A percentile compares a stretch with the other conserved stretches of the same genome.
Conservation (phyloP, 92 coral and sea anemone genomes). For the Phymanthus crucifer region DNA sequence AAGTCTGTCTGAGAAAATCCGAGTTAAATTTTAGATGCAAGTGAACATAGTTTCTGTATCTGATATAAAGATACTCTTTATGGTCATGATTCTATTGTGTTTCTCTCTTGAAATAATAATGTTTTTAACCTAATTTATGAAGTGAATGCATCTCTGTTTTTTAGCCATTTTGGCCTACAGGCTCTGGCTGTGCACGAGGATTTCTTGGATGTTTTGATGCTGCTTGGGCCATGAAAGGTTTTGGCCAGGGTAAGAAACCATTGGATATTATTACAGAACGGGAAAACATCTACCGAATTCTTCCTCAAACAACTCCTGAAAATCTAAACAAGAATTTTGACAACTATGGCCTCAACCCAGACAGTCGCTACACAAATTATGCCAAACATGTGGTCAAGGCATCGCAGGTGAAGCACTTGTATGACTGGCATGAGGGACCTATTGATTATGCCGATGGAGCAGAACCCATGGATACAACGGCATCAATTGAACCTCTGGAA, state of each 20-base stretch:
- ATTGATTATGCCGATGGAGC: conserved; percentile 63
- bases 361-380: conserved; percentile 78
- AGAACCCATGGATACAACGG: conserved; percentile 87
- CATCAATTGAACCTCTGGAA: conserved; percentile 42
- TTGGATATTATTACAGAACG: conserved; percentile 84
- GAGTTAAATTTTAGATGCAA: too few relatives aligned
- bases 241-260: conserved; percentile 88
- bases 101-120: too few relatives aligned
- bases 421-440: conserved; percentile 69
- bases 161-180: conserved; percentile 99
- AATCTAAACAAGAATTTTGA: conserved; percentile 83
- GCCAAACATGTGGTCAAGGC: conserved; percentile 63
- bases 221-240: conserved; percentile 95
- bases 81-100: too few relatives aligned
- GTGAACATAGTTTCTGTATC: too few relatives aligned
- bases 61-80: too few relatives aligned
- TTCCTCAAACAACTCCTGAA: conserved; percentile 94
- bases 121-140: too few relatives aligned
- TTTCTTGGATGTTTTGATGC: conserved; percentile 94
- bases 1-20: too few relatives aligned
- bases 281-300: conserved; percentile 76
- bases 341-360: conserved; percentile 83
- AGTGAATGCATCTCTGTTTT: not conserved
- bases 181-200: conserved; percentile 98
- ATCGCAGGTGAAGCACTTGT: conserved; percentile 74